Evolutionary conservation across 1,140 invertebrate species (phyloP).

Genomic region (Palaemon carinicauda): DNA sequence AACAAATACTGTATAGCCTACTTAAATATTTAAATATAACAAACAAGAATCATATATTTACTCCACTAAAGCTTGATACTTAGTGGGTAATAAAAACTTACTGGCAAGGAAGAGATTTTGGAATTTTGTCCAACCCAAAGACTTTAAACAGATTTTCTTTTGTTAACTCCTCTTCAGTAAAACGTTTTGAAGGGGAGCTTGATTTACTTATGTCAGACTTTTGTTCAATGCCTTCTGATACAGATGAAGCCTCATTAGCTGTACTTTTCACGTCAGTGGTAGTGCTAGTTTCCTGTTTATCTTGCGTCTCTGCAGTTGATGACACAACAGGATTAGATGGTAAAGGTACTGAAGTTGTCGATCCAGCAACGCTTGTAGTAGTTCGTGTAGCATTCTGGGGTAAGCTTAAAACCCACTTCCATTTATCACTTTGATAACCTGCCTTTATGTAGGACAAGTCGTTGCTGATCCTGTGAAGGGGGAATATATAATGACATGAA

Average conservation of each 20-base stretch:
- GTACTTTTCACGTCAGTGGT: too few relatives aligned
- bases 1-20: too few relatives aligned
- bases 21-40: background rate
- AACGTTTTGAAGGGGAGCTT: background rate
- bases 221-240: background rate
- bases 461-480: conserved; percentile 47
- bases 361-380: background rate
- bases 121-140: conserved; percentile 48
- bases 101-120: conserved; percentile 48
- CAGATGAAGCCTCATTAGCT: background rate
- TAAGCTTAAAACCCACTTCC: conserved; percentile 56
- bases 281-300: background rate
- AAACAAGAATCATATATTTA: too few relatives aligned
- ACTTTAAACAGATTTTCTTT: conserved; percentile 31
- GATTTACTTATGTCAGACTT: background rate
- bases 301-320: too few relatives aligned
- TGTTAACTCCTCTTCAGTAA: conserved; percentile 34
- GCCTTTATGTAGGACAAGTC: conserved; percentile 52
- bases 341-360: background rate
- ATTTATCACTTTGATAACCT: conserved; percentile 49
- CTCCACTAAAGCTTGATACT: too few relatives aligned
- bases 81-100: conserved; percentile 36
- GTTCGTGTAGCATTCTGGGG: background rate
- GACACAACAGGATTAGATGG: too few relatives aligned
- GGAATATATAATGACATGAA: background rate